Percentiles rank a stretch among this genome's conserved stretches.
Conservation (phyloP, 2,888 invertebrate genomes). For the Mythimna ferrago region DNA sequence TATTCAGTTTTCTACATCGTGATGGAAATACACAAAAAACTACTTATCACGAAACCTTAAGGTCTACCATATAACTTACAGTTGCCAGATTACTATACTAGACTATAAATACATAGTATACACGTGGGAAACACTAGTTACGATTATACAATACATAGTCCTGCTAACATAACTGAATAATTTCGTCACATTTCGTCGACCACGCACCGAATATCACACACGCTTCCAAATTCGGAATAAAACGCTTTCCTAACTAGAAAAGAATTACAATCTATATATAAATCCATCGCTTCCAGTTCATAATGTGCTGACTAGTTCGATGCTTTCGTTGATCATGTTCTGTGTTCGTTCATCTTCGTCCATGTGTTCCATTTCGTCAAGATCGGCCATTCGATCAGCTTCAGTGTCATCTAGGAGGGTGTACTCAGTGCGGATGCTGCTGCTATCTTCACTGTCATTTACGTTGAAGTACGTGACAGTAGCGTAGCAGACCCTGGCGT, state of each 20-base stretch:
- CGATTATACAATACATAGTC: constrained; percentile 30
- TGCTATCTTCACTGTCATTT: constrained; percentile 86
- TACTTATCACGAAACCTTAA: constrained; percentile 23
- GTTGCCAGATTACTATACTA: constrained; percentile 44
- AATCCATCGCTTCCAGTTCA: constrained; percentile 68
- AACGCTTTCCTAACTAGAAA: constrained; percentile 28
- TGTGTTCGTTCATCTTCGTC: constrained; percentile 82
- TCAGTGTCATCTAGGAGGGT: constrained; percentile 84
- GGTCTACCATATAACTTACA: constrained; percentile 30
- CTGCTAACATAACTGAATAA: constrained; percentile 26
- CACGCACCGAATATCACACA: constrained; percentile 65
- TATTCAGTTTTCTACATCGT: not conserved
- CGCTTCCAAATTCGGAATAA: constrained; percentile 48
- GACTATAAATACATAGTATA: constrained; percentile 29
- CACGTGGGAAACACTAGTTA: constrained; percentile 18
- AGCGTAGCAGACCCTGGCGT: constrained; percentile 81
- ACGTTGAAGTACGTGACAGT: constrained; percentile 87
- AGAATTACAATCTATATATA: constrained; percentile 11
- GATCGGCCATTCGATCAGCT: constrained; percentile 66
- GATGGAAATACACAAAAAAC: not conserved
- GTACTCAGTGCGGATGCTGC: constrained; percentile 87
- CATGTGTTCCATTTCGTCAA: constrained; percentile 69
- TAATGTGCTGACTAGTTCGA: constrained; percentile 86
- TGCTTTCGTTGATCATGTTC: constrained; percentile 86
- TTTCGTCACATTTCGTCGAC: constrained; percentile 53